phyloP scores from a whole-genome alignment of 2,113 vertebrate genomes.

The Corythoichthys haematopterus region DNA sequence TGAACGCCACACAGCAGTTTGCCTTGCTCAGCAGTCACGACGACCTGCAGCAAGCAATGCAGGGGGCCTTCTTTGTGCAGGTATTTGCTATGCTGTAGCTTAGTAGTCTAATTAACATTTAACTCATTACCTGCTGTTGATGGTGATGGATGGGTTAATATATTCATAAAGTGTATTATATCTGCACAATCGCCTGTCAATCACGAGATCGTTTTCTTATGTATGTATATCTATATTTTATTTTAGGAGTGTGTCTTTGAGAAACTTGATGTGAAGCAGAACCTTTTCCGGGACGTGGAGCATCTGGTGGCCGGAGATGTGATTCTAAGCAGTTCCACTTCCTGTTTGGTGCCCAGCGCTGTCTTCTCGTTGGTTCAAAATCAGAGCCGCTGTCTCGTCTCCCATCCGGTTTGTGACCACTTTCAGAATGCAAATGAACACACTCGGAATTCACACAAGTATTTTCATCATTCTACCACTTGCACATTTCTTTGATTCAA shows the following conservation, averaged over 20 bases:
- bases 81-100: constrained; percentile 54
- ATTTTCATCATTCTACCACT: too few relatives aligned
- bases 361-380: constrained; percentile 81
- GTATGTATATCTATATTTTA: constrained; percentile 9
- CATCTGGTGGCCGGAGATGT: constrained; percentile 67
- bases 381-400: constrained; percentile 84
- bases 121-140: too few relatives aligned
- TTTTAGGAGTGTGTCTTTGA: constrained; percentile 91
- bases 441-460: too few relatives aligned
- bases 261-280: constrained; percentile 83
- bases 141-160: too few relatives aligned
- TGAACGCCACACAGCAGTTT: constrained; percentile 74
- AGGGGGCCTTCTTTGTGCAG: constrained; percentile 89
- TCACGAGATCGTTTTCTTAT: not conserved
- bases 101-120: too few relatives aligned
- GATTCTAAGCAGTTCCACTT: constrained; percentile 90
- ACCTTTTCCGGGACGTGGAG: constrained; percentile 83
- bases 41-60: constrained; percentile 77
- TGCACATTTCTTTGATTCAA: too few relatives aligned
- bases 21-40: constrained; percentile 76
- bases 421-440: not conserved
- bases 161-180: not conserved
- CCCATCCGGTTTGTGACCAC: constrained; percentile 85
- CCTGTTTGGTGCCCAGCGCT: constrained; percentile 85
- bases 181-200: not conserved